These are phyloP conservation scores for Neosilurus hyrtlii DNA, from an alignment of 2,797 vertebrate genomes.

Conservation along the genomic window DNA sequence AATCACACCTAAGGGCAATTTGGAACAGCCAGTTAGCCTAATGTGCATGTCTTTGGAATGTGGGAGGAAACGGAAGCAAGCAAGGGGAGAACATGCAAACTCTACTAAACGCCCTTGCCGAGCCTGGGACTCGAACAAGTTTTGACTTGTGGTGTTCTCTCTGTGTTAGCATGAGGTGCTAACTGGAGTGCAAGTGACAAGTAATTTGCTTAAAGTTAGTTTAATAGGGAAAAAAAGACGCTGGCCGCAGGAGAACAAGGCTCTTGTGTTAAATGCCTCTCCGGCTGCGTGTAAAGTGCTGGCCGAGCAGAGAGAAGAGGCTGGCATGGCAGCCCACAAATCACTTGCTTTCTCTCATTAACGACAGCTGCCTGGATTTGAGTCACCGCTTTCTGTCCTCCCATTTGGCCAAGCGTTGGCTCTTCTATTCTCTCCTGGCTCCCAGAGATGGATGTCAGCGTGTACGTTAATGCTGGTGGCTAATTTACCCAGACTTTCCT, in stretches of 20 bases:
- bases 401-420: conserved; percentile 69
- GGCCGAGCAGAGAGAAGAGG: conserved; percentile 47
- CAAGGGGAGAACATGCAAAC: too few relatives aligned
- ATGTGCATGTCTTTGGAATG: too few relatives aligned
- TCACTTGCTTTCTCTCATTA: conserved; percentile 76
- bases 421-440: conserved; percentile 60
- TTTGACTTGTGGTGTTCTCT: background rate
- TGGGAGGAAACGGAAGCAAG: too few relatives aligned
- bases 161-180: background rate
- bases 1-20: too few relatives aligned
- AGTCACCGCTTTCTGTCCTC: conserved; percentile 71
- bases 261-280: conserved; percentile 50
- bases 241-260: conserved; percentile 49
- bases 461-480: conserved; percentile 20
- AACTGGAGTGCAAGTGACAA: conserved; percentile 17
- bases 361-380: conserved; percentile 70
- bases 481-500: conserved; percentile 28
- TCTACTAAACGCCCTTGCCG: too few relatives aligned
- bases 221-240: conserved; percentile 28
- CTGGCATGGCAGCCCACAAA: conserved; percentile 71
- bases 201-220: conserved; percentile 33
- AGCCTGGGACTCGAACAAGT: too few relatives aligned
- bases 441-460: conserved; percentile 36
- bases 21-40: too few relatives aligned
- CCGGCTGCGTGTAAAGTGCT: conserved; percentile 49